Conservation (phyloP, 2,113 vertebrate species). For the Ptilorrhoa leucosticta region DNA sequence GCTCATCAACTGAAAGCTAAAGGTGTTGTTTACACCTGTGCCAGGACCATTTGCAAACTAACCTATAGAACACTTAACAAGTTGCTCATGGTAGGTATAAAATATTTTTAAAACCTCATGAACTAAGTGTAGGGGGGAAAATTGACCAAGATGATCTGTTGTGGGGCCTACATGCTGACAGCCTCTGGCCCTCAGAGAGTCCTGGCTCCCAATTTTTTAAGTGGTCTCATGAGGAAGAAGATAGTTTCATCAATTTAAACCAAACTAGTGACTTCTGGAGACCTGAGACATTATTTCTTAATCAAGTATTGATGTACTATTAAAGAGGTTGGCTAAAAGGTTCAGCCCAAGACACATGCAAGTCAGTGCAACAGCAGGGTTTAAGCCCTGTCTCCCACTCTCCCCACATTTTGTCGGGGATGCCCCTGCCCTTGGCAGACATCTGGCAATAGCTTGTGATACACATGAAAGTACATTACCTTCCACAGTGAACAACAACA, state of each 20-base stretch:
- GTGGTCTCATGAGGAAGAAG: neutral
- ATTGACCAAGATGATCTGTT: neutral
- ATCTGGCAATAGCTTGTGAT: neutral
- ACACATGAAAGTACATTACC: slow-evolving; percentile 57
- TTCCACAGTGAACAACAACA: slow-evolving; percentile 95
- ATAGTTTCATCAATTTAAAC: neutral
- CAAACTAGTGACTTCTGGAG: neutral
- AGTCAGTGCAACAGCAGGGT: neutral
- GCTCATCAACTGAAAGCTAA: neutral
- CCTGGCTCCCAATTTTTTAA: neutral
- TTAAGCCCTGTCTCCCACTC: neutral
- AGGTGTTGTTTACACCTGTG: neutral
- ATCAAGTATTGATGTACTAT: neutral
- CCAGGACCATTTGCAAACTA: neutral
- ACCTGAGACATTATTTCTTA: neutral
- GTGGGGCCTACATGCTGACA: neutral
- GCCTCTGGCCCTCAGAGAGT: neutral
- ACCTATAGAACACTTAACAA: neutral
- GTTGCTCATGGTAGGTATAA: neutral
- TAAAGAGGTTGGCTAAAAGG: neutral
- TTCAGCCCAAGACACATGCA: neutral
- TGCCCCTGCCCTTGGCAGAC: neutral
- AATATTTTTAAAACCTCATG: neutral
- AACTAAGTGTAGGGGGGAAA: neutral
- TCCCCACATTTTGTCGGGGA: neutral